phyloP scores from a whole-genome alignment of 2,113 vertebrate genomes.

The Zapus hudsonius region DNA sequence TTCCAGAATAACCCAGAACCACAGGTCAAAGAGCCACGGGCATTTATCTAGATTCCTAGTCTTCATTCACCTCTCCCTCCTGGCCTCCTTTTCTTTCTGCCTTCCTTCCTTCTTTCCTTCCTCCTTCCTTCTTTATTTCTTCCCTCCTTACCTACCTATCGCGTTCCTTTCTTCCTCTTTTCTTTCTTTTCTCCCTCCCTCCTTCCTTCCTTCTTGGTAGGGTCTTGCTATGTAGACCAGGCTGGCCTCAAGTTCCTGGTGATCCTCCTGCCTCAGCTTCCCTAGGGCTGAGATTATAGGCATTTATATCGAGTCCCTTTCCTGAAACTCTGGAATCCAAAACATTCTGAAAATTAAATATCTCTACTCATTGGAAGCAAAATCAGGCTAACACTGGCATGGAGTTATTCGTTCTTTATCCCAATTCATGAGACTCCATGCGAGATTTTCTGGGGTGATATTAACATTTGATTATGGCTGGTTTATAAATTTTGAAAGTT shows the following conservation, averaged over 20 bases:
- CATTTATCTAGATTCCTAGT: too few species aligned
- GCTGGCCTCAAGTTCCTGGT: not conserved
- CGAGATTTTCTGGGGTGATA: too few species aligned
- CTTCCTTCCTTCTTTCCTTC: too few species aligned
- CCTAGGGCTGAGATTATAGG: not conserved
- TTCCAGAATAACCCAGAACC: too few species aligned
- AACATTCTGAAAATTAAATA: not conserved
- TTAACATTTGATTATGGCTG: not conserved
- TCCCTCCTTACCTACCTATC: not conserved
- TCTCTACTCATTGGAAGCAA: not conserved
- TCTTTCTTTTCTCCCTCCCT: not conserved
- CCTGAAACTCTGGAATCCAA: not conserved
- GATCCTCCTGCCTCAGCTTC: not conserved
- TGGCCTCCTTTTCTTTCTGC: too few species aligned
- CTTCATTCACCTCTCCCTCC: too few species aligned
- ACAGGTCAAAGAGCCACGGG: too few species aligned
- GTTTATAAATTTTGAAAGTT: not conserved
- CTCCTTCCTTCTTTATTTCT: too few species aligned
- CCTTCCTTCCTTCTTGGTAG: not conserved
- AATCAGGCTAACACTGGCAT: not conserved
- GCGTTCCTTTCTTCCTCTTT: not conserved
- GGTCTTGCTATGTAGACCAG: not conserved
- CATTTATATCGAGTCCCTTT: not conserved
- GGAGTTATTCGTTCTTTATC: not conserved
- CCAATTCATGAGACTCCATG: not conserved